A percentile compares a stretch with the other conserved stretches of the same genome.
These are phyloP conservation scores for Piprites chloris DNA, from an alignment of 2,113 vertebrate genomes.

Conservation along the genomic window DNA sequence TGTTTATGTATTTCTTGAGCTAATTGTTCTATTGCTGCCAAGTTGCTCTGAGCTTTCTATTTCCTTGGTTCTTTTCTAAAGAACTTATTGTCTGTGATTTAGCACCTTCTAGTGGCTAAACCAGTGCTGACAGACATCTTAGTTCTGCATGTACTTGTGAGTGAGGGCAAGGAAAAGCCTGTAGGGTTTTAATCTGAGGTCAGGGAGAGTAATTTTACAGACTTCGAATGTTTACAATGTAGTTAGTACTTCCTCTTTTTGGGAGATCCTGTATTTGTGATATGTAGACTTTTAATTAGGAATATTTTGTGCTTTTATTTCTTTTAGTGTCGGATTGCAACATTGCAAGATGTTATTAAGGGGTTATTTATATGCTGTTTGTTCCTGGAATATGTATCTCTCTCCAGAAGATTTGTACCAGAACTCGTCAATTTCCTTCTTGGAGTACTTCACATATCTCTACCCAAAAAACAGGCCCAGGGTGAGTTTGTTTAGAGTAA, in stretches of 20 bases:
- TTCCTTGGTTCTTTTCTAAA: not conserved
- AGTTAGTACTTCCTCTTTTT: not conserved
- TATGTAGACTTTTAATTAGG: not conserved
- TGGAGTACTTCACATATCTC: conserved; percentile 83
- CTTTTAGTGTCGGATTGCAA: conserved; percentile 81
- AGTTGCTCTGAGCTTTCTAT: not conserved
- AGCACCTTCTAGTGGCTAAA: conserved; percentile 55
- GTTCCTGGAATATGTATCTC: conserved; percentile 85
- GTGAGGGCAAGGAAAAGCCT: not conserved
- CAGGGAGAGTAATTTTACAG: not conserved
- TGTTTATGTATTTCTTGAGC: not conserved
- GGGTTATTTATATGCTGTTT: conserved; percentile 86
- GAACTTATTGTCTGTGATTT: not conserved
- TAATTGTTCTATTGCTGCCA: not conserved
- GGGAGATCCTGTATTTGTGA: not conserved
- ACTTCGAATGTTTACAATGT: not conserved
- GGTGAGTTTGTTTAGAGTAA: conserved; percentile 64
- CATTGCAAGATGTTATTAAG: conserved; percentile 79
- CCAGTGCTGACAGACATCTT: not conserved
- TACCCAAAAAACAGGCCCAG: conserved; percentile 68
- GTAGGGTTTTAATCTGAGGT: not conserved
- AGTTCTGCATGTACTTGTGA: not conserved
- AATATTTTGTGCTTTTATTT: not conserved
- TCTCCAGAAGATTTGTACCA: conserved; percentile 88
- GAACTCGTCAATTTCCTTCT: conserved; percentile 90